phyloP scores from a whole-genome alignment of 2,888 invertebrate genomes.

The Cephus rjabovi region DNA sequence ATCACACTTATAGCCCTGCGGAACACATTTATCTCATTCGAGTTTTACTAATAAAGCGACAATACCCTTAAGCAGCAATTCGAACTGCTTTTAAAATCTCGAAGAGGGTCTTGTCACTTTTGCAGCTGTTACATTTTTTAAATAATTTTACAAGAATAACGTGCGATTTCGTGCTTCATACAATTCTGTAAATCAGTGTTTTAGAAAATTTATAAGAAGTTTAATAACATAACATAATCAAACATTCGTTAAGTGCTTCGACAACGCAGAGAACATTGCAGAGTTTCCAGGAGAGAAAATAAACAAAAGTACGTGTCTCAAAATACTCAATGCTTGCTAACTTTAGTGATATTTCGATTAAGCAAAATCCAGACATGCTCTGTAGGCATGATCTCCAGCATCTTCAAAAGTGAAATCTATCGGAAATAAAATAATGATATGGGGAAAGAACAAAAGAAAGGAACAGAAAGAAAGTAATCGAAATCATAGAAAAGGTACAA shows the following conservation, averaged over 20 bases:
- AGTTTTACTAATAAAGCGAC: not conserved
- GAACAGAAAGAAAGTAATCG: not conserved
- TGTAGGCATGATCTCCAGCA: constrained; percentile 17
- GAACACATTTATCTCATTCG: not conserved
- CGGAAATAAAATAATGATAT: not conserved
- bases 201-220: not conserved
- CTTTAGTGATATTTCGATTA: not conserved
- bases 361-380: constrained; percentile 25
- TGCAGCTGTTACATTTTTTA: not conserved
- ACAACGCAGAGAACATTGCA: not conserved
- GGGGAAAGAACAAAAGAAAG: not conserved
- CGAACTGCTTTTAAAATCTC: not conserved
- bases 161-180: not conserved
- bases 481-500: not conserved
- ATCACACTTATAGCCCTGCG: not conserved
- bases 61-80: not conserved
- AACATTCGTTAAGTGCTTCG: not conserved
- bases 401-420: not conserved
- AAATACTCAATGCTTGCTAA: not conserved
- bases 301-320: not conserved
- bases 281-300: not conserved
- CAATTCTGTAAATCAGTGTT: not conserved
- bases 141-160: not conserved
- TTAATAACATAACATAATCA: not conserved
- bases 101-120: not conserved